phyloP scores from a whole-genome alignment of 2,797 vertebrate genomes.

The Melopsittacus undulatus region DNA sequence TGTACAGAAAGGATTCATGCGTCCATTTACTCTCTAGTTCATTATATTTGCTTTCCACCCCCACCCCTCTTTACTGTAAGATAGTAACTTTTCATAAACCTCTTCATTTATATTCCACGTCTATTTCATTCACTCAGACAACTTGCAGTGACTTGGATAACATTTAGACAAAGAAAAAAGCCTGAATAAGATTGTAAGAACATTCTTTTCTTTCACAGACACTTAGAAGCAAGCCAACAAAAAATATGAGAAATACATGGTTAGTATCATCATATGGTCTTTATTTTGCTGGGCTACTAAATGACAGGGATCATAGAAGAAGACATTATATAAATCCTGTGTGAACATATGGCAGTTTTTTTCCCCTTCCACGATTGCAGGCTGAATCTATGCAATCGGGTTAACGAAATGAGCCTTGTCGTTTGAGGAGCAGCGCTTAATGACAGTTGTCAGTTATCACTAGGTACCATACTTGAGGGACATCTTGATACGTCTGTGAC shows the following conservation, averaged over 20 bases:
- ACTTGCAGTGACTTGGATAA: not conserved
- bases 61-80: not conserved
- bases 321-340: not conserved
- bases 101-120: constrained; percentile 1
- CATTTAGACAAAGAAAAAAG: not conserved
- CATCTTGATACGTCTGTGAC: not conserved
- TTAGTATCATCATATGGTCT: not conserved
- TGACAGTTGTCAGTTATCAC: constrained; percentile 50
- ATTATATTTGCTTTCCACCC: constrained; percentile 9
- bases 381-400: not conserved
- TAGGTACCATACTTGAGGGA: constrained; percentile 21
- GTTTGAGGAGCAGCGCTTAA: not conserved
- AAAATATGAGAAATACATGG: not conserved
- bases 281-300: not conserved
- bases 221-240: not conserved
- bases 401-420: constrained; percentile 45
- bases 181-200: not conserved
- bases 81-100: not conserved
- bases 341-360: constrained; percentile 14
- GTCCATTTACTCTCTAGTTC: constrained; percentile 33
- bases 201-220: not conserved
- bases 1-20: constrained; percentile 6
- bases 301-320: not conserved
- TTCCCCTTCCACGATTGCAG: not conserved
- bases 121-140: not conserved